Evolutionary conservation across 2,113 vertebrate genomes (phyloP), one percentile per base, ranked within the genome.

Genomic region (Antechinus stuartii): DNA sequence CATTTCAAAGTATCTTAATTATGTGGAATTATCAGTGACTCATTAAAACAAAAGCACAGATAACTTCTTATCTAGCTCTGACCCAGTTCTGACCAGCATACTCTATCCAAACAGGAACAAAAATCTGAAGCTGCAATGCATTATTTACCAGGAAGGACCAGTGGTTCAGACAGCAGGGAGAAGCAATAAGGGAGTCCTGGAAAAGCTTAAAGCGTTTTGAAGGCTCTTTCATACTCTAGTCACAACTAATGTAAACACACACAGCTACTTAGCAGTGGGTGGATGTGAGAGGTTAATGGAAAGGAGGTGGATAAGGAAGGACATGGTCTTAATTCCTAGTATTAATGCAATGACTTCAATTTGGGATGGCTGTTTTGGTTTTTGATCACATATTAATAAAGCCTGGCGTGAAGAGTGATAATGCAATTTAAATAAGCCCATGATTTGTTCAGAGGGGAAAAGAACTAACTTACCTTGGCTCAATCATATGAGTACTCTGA

Each of bases 81-180:
- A 97, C 97, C 96, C 96, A 97, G 53, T 98, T 98, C 95, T 94
- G 92, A 94, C 90, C 95, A 94, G 24, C 24, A 0, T 35, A n/a
- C 92, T 61, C 54, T 61, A 52, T 95, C 56, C 90, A 92, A 95
- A 95, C 93, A 97, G 96, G 94, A 95, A 96, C 84, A 94, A 91
- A 96, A 97, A 94, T 93, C 93, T 94, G 92, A 97, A 95, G 94
- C 94, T 95, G 92, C 16, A 46, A 97, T 98, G 76, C 94, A 98
- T 98, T 97, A 98, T 97, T 98, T 98, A 97, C 96, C 92, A 95
- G 94, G 68, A 96, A 26, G 94, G 97, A 93, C 46, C 92, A 93
- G 93, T 76, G 94, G 95, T 91, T 95, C 96, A 95, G 94, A 95
- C 94, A 56, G 93, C 93, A 97, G 92, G 68, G 91, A 47, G 56